Conservation (phyloP, 1,140 invertebrate genomes). For the Armadillidium nasatum region DNA sequence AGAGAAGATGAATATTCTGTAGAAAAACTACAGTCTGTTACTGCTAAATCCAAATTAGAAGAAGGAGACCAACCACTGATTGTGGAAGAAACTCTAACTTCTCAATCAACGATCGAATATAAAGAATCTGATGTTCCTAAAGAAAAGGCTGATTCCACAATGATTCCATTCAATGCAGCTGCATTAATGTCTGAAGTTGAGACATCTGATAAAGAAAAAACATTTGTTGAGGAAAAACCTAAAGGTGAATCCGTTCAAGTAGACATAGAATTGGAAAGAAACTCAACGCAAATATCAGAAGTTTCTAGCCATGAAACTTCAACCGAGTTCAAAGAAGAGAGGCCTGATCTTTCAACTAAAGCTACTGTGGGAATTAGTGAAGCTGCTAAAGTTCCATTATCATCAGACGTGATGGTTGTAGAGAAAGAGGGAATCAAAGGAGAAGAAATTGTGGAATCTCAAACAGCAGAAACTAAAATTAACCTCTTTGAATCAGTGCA, state of each 20-base stretch:
- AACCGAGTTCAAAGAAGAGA: slow-evolving; percentile 12
- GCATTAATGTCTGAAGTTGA: slow-evolving; percentile 41
- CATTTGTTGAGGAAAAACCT: slow-evolving; percentile 31
- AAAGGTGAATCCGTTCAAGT: slow-evolving; percentile 20
- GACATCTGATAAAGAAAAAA: slow-evolving; percentile 39
- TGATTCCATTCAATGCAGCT: slow-evolving; percentile 34
- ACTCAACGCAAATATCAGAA: slow-evolving; percentile 32
- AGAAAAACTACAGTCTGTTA: slow-evolving; percentile 45
- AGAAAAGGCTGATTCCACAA: slow-evolving; percentile 32
- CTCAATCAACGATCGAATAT: slow-evolving; percentile 29
- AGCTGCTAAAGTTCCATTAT: slow-evolving; percentile 32
- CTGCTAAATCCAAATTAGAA: slow-evolving; percentile 21
- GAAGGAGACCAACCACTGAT: slow-evolving; percentile 29
- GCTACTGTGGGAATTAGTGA: slow-evolving; percentile 33
- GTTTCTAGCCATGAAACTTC: slow-evolving; percentile 33
- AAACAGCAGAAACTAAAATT: slow-evolving; percentile 54
- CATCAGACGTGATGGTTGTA: slow-evolving; percentile 31
- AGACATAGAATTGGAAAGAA: slow-evolving; percentile 30
- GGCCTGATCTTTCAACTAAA: slow-evolving; percentile 17
- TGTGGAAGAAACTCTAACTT: slow-evolving; percentile 31
- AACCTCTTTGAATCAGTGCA: slow-evolving; percentile 60
- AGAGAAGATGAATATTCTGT: slow-evolving; percentile 57
- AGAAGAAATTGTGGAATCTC: slow-evolving; percentile 46
- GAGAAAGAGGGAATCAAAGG: slow-evolving; percentile 40
- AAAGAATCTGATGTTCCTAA: slow-evolving; percentile 19